These are phyloP conservation scores for Lepus americanus DNA, from an alignment of 2,113 vertebrate species.

Conservation along the genomic window DNA sequence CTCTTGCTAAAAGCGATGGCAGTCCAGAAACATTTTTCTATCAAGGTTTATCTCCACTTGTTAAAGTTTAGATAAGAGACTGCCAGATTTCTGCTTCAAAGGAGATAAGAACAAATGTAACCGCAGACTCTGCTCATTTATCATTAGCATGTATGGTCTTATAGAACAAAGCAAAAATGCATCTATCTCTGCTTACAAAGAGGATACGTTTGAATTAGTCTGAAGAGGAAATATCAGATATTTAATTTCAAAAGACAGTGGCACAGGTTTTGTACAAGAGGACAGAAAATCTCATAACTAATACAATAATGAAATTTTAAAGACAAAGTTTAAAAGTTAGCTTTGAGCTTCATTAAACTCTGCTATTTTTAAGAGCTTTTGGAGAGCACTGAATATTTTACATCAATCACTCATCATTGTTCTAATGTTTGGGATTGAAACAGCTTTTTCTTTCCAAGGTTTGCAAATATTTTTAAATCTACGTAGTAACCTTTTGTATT, in stretches of 20 bases:
- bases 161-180: slow-evolving; percentile 82
- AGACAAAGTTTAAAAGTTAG: slow-evolving; percentile 55
- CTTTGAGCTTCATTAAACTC: slow-evolving; percentile 19
- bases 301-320: slow-evolving; percentile 54
- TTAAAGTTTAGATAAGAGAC: slow-evolving; percentile 87
- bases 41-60: slow-evolving; percentile 88
- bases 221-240: slow-evolving; percentile 59
- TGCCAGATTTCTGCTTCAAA: slow-evolving; percentile 89
- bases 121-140: slow-evolving; percentile 82
- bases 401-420: slow-evolving; percentile 19
- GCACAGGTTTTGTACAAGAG: slow-evolving; percentile 26
- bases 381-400: not conserved
- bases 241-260: slow-evolving; percentile 74
- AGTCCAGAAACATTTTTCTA: slow-evolving; percentile 86
- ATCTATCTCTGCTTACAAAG: slow-evolving; percentile 78
- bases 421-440: slow-evolving; percentile 9
- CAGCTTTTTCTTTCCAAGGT: not conserved
- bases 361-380: slow-evolving; percentile 24
- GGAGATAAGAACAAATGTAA: slow-evolving; percentile 84
- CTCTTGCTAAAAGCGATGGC: slow-evolving; percentile 83
- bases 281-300: slow-evolving; percentile 63
- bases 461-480: not conserved
- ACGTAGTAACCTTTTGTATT: not conserved
- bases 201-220: slow-evolving; percentile 76
- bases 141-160: slow-evolving; percentile 82